Conservation (phyloP, 2,113 vertebrate genomes). For the Heterotilapia buettikoferi region DNA sequence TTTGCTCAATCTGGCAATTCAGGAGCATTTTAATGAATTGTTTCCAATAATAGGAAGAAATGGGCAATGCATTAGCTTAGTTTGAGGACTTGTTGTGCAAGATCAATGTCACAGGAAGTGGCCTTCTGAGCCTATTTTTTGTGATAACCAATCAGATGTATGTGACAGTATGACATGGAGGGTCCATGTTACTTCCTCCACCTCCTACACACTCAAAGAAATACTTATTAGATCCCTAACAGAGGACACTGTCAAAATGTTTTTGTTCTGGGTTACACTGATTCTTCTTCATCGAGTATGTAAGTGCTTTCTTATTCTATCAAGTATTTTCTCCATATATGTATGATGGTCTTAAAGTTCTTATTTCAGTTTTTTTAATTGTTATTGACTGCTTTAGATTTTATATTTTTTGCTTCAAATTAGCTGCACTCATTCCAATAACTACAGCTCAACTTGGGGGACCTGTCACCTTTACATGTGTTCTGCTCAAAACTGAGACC, state of each 20-base stretch:
- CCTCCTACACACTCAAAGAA: neutral
- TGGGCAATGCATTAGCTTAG: neutral
- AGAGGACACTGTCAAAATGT: neutral
- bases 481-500: neutral
- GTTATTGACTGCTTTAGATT: neutral
- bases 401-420: neutral
- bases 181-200: neutral
- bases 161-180: neutral
- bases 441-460: neutral
- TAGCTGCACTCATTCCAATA: neutral
- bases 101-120: neutral
- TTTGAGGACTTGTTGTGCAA: neutral
- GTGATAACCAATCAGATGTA: neutral
- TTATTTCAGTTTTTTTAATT: neutral
- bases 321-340: neutral
- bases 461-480: neutral
- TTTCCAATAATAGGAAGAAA: neutral
- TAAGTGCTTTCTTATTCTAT: neutral
- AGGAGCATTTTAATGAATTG: neutral
- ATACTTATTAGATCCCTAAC: neutral
- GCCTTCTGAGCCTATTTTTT: neutral
- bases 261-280: neutral
- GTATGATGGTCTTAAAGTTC: accelerated
- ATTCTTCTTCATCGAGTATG: neutral
- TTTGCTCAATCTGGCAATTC: neutral